phyloP scores from a whole-genome alignment of 1,140 invertebrate genomes.

The Monochamus saltuarius region DNA sequence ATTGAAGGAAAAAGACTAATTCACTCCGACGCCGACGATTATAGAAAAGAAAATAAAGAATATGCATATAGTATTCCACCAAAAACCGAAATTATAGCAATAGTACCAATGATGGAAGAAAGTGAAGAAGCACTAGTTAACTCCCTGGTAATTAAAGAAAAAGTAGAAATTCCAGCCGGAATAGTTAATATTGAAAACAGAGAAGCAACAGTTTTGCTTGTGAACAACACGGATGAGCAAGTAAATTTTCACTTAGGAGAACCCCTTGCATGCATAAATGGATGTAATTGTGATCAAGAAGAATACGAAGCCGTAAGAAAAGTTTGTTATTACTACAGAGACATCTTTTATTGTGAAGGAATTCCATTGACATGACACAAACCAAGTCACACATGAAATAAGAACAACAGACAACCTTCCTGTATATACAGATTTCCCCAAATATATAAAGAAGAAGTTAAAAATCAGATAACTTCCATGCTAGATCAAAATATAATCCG shows the following conservation, averaged over 20 bases:
- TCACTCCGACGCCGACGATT: constrained; percentile 1
- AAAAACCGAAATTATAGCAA: constrained; percentile 17
- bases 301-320: constrained; percentile 17
- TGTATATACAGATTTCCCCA: constrained; percentile 10
- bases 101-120: constrained; percentile 22
- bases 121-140: constrained; percentile 8
- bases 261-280: constrained; percentile 6
- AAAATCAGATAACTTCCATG: not conserved
- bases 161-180: constrained; percentile 11
- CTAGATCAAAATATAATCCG: not conserved
- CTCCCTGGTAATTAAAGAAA: constrained; percentile 13
- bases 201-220: constrained; percentile 6
- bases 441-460: constrained; percentile 8
- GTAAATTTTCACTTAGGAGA: constrained; percentile 1
- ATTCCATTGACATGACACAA: constrained; percentile 15
- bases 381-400: constrained; percentile 20
- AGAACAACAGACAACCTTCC: constrained; percentile 6
- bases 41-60: not conserved
- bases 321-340: constrained; percentile 17
- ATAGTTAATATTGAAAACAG: constrained; percentile 17
- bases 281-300: constrained; percentile 15
- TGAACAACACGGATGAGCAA: constrained; percentile 9
- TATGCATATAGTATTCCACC: constrained; percentile 2
- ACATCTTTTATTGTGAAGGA: constrained; percentile 20
- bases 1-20: constrained; percentile 5